Evolutionary conservation across 37 sponge, comb jelly and placozoan species (phyloP), one percentile per base, ranked within the genome.

Genomic region (Tethya wilhelma): DNA sequence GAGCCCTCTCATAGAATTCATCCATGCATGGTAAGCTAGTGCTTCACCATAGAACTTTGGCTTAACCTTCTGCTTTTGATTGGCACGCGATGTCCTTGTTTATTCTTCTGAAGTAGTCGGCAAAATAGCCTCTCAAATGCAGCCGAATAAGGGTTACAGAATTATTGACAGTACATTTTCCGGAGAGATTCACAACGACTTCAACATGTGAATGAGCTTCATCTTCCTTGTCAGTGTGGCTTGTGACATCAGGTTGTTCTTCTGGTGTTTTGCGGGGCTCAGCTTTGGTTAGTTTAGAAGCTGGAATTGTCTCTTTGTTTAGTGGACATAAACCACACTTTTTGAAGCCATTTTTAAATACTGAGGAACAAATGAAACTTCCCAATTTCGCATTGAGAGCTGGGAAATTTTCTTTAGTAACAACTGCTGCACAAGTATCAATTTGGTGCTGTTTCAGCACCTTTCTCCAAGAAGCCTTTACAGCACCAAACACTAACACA

Each of bases 21-120:
- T 87, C 88, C 23, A 62, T 26, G n/a, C n/a, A n/a, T n/a, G n/a
- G n/a, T n/a, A n/a, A n/a, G 88, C 80, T 0, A 86, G 73, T 41
- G 80, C 79, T 44, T 86, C 79, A 31, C 87, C 87, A 79, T 87
- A 87, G 40, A 72, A 87, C 0, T 31, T 7, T 31, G 82, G 85
- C 45, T 77, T 33, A 43, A 25, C 37, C 70, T 77, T 36, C 31
- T 45, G 12, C 37, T 80, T 87, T 19, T 57, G 2, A 59, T 67
- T 31, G 1, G 42, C 67, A 29, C 43, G 20, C 33, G 1, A 33
- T 43, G 29, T 49, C 44, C 17, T 36, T 14, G 56, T 34, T 62
- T 82, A 4, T 82, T 73, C 39, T 63, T 59, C 38, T 71, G 62
- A 29, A 82, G 70, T n/a, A 62, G 64, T 0, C 62, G 28, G 74